Base-by-base conservation (phyloP, 2,888 invertebrate species). In the Agelastica alni region DNA sequence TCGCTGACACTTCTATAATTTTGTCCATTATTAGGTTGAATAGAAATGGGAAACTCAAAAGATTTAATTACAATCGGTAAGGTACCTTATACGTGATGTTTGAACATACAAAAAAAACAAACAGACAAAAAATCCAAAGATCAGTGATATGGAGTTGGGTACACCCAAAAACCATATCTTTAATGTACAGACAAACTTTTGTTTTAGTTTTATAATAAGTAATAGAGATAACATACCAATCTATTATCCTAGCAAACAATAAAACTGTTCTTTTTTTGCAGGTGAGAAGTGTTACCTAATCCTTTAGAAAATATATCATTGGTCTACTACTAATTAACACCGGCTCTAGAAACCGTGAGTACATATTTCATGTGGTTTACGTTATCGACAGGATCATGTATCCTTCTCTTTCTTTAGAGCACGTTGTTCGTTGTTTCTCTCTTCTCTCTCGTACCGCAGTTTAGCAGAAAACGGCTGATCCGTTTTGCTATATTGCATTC, bases 321-420 rank as follows among this genome's bases (percentile, higher is more conserved):
- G 30, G 39, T 10, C 30, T 70, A 66, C 63, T 70, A 70, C 69
- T 73, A 75, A 75, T 75, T 75, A 75, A 74, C 72, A 68, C 64
- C 69, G 70, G 70, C 71, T 71, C 73, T 71, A 66, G 70, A 66
- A 68, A 66, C 68, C 66, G 75, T 74, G 75, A 75, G 75, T 75
- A 75, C 41, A 44, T 69, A 72, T 73, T 73, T 72, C 70, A 70
- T 68, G 66, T 67, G 66, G 68, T 68, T 69, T 63, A 70, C 70
- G 66, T 66, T 61, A 55, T 63, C 60, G 51, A 9, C 20, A 14
- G 51, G 53, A 51, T n/a, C n/a, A n/a, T 58, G 53, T 62, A 62
- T 36, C 26, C 22, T 26, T 48, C 48, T 43, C 37, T 37, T 39
- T 55, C 30, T 41, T 43, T 37, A 43, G 14, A 36, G 47, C 41